Base-by-base conservation (phyloP, 2,888 invertebrate genomes). In the Drosophila acutilabella region DNA sequence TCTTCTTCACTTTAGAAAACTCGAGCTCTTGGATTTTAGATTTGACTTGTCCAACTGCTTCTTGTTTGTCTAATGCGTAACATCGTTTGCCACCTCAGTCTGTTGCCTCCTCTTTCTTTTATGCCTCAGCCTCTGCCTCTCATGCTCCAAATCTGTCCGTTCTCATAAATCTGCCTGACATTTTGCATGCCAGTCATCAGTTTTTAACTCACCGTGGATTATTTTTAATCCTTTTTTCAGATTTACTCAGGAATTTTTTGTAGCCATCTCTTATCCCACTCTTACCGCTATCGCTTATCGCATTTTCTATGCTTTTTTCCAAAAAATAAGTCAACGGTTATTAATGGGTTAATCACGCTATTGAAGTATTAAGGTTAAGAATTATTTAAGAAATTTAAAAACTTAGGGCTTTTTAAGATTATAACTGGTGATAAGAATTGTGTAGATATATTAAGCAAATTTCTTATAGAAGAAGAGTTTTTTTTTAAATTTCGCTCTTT, bases 111-210 rank as follows among this genome's bases (percentile, higher is more conserved):
- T 14, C 26, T 41, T 36, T 36, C 45, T 18, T 38, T 30, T 41
- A 56, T 50, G 42, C 62, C 64, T 48, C 64, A 41, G 18, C 52
- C 64, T 73, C 71, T 73, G 18, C 52, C 64, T 73, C 71, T 73
- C 74, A 66, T 86, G 88, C 90, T 88, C 88, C 81, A 88, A 84
- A 88, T 88, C 80, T 88, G 88, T 90, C 88, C 69, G 88, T 78
- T 87, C 74, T 72, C 83, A 78, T 86, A 89, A 86, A 88, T 87
- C 90, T 78, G 73, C 65, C 76, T 81, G 72, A 67, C 81, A 89
- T 90, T 88, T 90, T 85, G 74, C 86, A 88, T 81, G 90, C 88
- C 88, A 82, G 79, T 90, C 88, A 80, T 84, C 84, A 80, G 70
- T 74, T 69, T 45, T 47, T 75, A 85, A 71, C 76, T 67, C 57